A percentile compares a stretch with the other conserved stretches of the same genome.
These are phyloP conservation scores for Poeciliopsis presidionis DNA, from an alignment of 2,797 vertebrate species.

Conservation along the genomic window DNA sequence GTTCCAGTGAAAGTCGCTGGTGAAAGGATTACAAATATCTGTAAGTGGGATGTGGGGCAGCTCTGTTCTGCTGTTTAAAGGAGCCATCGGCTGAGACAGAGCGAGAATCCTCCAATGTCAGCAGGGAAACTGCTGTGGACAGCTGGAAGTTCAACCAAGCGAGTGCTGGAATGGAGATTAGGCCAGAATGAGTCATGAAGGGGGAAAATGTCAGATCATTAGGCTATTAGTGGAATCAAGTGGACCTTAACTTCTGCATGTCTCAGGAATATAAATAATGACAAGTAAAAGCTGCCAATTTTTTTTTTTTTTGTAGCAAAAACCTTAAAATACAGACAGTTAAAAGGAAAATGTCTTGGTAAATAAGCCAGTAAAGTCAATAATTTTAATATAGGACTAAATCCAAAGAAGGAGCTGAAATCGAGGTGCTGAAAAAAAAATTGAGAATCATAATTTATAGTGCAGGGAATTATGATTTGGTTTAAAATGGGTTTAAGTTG, in stretches of 20 bases:
- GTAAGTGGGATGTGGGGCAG: conserved; percentile 61
- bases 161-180: conserved; percentile 46
- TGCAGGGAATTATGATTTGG: too few relatives aligned
- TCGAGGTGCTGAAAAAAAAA: too few relatives aligned
- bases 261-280: conserved; percentile 8
- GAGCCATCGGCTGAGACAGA: conserved; percentile 55
- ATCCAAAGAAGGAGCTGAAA: not conserved
- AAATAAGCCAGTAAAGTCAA: not conserved
- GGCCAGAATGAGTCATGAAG: conserved; percentile 21
- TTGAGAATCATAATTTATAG: too few relatives aligned
- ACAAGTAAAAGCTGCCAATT: not conserved
- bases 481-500: too few relatives aligned
- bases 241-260: not conserved
- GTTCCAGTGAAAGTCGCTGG: conserved; percentile 55
- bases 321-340: not conserved
- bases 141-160: conserved; percentile 44
- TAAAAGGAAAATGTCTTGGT: not conserved
- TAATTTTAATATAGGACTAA: not conserved
- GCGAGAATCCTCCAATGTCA: conserved; percentile 30
- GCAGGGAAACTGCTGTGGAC: conserved; percentile 36
- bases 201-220: conserved; percentile 12
- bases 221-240: conserved; percentile 13
- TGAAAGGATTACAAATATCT: conserved; percentile 73
- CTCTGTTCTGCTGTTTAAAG: conserved; percentile 51
- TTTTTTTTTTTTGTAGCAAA: not conserved